These are phyloP conservation scores for Neocrepidodera transversa DNA, from an alignment of 2,888 invertebrate genomes.

Conservation along the genomic window DNA sequence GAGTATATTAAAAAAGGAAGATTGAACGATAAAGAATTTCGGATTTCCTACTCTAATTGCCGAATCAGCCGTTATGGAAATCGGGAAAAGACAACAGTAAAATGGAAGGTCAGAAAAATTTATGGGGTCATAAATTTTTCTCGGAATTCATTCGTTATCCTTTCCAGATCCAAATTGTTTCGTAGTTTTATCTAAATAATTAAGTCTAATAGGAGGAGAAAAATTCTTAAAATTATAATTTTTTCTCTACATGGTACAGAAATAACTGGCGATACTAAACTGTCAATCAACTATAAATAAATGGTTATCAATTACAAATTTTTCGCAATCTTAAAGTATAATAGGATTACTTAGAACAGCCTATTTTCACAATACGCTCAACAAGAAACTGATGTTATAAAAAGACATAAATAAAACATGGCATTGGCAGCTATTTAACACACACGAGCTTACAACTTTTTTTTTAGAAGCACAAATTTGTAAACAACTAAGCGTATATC, in stretches of 20 bases:
- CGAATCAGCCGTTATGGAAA: conserved; percentile 29
- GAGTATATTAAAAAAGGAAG: not conserved
- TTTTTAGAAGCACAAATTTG: conserved; percentile 1
- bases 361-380: not conserved
- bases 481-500: not conserved
- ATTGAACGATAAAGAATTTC: not conserved
- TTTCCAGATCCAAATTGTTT: conserved; percentile 5
- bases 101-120: conserved; percentile 11
- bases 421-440: conserved; percentile 8
- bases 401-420: conserved; percentile 4
- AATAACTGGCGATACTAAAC: not conserved
- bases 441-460: not conserved
- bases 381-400: not conserved
- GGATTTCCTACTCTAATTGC: conserved; percentile 19
- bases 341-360: not conserved
- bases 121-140: conserved; percentile 12
- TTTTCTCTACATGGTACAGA: not conserved
- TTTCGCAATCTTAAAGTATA: not conserved
- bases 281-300: conserved; percentile 8
- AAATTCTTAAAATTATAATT: not conserved
- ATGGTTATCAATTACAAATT: conserved; percentile 9
- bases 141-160: not conserved
- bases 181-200: conserved; percentile 4
- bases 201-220: not conserved
- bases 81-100: conserved; percentile 17